Conservation (phyloP, 2,113 vertebrate genomes). For the Rostratula benghalensis region DNA sequence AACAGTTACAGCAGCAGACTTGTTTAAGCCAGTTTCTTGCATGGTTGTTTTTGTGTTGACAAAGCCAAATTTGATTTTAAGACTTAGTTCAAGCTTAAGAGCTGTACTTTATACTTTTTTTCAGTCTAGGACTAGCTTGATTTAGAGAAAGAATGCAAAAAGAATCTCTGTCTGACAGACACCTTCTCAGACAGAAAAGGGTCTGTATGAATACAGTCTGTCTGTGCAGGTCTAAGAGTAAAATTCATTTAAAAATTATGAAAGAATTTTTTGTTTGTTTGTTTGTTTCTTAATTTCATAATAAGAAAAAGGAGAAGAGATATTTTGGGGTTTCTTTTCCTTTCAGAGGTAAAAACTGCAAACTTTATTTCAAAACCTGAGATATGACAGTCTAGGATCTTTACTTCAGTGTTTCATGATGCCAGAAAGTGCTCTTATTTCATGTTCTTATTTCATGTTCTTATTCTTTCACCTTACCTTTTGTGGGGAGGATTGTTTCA, state of each 20-base stretch:
- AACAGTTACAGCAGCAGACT: not conserved
- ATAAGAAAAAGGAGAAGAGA: not conserved
- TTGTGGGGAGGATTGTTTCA: not conserved
- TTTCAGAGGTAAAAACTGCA: not conserved
- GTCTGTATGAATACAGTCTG: not conserved
- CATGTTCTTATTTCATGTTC: not conserved
- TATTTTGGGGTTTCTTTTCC: not conserved
- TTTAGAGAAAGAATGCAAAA: not conserved
- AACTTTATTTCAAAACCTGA: not conserved
- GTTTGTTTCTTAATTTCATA: not conserved
- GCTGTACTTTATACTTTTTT: not conserved
- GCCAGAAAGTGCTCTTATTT: not conserved
- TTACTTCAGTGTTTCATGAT: not conserved
- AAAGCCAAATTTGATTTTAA: slow-evolving; percentile 6
- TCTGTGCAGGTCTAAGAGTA: not conserved
- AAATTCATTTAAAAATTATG: not conserved
- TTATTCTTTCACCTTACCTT: not conserved
- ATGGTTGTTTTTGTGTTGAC: not conserved
- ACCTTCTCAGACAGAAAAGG: not conserved
- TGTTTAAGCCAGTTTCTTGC: not conserved
- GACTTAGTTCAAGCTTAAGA: not conserved
- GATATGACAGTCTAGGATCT: not conserved
- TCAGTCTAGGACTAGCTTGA: not conserved
- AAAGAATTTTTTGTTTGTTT: not conserved
- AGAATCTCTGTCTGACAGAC: not conserved